A percentile compares a stretch with the other conserved stretches of the same genome.
Evolutionary conservation across 1,140 invertebrate species (phyloP).

Genomic region (Drosophila dunni): DNA sequence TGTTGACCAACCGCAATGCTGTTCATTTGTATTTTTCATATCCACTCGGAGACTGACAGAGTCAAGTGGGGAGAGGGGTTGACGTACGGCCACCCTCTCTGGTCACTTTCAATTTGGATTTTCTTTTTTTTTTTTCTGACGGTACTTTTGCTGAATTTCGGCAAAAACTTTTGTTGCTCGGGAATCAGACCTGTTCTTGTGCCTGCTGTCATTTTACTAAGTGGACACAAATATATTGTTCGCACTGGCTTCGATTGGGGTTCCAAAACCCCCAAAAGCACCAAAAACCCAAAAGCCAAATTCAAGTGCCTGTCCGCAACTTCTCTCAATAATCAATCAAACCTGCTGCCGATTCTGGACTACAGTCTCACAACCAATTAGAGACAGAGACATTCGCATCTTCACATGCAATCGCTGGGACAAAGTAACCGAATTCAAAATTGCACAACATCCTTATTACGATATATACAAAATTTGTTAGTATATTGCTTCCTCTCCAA

Average conservation of each 20-base stretch:
- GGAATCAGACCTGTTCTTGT: constrained; percentile 35
- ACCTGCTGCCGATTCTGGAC: constrained; percentile 33
- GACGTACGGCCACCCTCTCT: constrained; percentile 23
- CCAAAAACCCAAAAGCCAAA: constrained; percentile 8
- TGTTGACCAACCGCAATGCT: constrained; percentile 77
- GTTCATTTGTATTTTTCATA: constrained; percentile 81
- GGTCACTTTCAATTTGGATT: constrained; percentile 78
- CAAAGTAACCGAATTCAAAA: constrained; percentile 34
- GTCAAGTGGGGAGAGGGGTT: neutral
- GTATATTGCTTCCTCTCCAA: neutral
- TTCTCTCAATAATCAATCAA: constrained; percentile 84
- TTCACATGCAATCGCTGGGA: constrained; percentile 62
- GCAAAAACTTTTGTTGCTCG: constrained; percentile 48
- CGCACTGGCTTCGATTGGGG: constrained; percentile 7
- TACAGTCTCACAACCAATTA: constrained; percentile 58
- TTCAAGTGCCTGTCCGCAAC: constrained; percentile 75
- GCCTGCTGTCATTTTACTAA: constrained; percentile 69
- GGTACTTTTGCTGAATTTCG: no score
- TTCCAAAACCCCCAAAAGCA: no score
- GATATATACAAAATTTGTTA: constrained; percentile 37
- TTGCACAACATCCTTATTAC: constrained; percentile 62
- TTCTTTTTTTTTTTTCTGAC: constrained; percentile 72
- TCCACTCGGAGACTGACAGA: constrained; percentile 55
- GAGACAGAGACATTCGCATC: constrained; percentile 19
- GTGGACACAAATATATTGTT: constrained; percentile 82